Evolutionary conservation across 2,888 invertebrate genomes (phyloP), one percentile per base, ranked within the genome.

Genomic region (Pachliopta kotzebuea): DNA sequence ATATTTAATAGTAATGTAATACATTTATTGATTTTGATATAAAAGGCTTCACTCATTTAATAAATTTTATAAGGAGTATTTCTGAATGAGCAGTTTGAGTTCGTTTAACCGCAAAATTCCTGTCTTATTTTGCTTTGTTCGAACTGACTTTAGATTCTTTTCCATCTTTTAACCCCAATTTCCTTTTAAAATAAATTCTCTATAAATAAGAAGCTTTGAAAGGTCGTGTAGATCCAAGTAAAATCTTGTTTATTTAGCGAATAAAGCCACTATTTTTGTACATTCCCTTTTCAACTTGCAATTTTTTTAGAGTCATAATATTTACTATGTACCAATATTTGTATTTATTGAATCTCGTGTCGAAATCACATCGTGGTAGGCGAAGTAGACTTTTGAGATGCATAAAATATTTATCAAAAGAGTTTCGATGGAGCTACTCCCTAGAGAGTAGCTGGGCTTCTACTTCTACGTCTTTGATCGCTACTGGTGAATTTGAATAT

Each of bases 321-420:
- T 45, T 45, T 45, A n/a, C n/a, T 45, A n/a, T 3, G 74, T 74
- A 80, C 83, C 82, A 80, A 82, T 83, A 81, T 84, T 79, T 81
- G 77, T 79, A 77, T 77, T 80, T 78, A 17, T 53, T 23, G 14
- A 60, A 60, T 53, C 60, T 53, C 21, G 42, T 61, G 26, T 77
- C 78, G 77, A 79, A 81, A 80, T 80, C 77, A 79, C 81, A 75
- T 76, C 75, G 75, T 75, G 80, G 78, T 80, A 80, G 80, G 78
- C 82, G 81, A 81, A 79, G 78, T 74, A 76, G 77, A 84, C 81
- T 83, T 81, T 81, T 80, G 78, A 79, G 79, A 74, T 81, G 79
- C 83, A 88, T 90, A 85, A 88, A 90, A 90, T 90, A 90, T 91
- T 89, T 90, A 91, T 89, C 90, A 90, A 90, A 91, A 84, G 87